Evolutionary conservation across 1,140 invertebrate genomes (phyloP).

Genomic region (Dendrolimus punctatus): DNA sequence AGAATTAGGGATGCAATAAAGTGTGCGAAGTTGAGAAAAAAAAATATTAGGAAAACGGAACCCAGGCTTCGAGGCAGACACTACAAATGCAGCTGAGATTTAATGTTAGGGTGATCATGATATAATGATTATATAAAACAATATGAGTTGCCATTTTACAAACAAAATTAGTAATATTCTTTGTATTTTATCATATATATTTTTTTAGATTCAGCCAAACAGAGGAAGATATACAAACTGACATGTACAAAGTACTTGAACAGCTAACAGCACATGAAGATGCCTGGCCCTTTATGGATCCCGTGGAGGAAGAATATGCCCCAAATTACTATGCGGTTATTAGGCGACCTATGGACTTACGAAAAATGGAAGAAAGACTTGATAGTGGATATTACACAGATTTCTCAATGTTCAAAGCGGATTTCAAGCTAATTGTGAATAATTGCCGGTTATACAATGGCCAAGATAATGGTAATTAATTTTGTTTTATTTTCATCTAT

Average conservation of each 20-base stretch:
- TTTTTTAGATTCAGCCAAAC: slow-evolving; percentile 79
- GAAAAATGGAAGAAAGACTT: slow-evolving; percentile 90
- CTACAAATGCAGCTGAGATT: too few species aligned
- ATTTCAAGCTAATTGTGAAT: slow-evolving; percentile 92
- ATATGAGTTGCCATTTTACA: too few species aligned
- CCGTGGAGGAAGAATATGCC: slow-evolving; percentile 92
- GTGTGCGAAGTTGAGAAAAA: too few species aligned
- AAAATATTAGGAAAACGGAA: too few species aligned
- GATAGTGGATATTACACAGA: slow-evolving; percentile 85
- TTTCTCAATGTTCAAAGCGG: slow-evolving; percentile 85
- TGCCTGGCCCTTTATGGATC: slow-evolving; percentile 93
- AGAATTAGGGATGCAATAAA: too few species aligned
- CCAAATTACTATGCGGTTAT: slow-evolving; percentile 89
- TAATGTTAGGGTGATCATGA: too few species aligned
- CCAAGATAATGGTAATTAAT: slow-evolving; percentile 84
- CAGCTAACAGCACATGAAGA: slow-evolving; percentile 88
- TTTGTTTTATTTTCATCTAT: too few species aligned
- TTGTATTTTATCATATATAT: neutral
- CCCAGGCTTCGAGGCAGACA: too few species aligned
- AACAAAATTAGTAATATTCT: neutral
- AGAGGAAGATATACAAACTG: slow-evolving; percentile 87
- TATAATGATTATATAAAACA: too few species aligned
- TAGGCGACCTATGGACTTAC: slow-evolving; percentile 88
- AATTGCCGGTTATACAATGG: slow-evolving; percentile 95
- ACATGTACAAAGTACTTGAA: slow-evolving; percentile 91